phyloP scores from a whole-genome alignment of 2,113 vertebrate genomes.

The Thymallus thymallus region DNA sequence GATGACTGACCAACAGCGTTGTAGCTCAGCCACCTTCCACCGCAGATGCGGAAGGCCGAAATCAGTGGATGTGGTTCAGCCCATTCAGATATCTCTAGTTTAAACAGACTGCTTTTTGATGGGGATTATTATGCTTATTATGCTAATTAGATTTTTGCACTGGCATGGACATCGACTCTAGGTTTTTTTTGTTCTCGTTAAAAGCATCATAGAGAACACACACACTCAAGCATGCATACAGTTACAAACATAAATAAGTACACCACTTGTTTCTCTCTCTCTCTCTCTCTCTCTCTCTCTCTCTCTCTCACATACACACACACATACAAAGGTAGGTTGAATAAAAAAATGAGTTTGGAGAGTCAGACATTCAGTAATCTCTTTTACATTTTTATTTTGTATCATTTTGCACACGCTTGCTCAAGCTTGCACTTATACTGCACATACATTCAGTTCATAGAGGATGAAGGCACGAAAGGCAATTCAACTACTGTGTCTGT shows the following conservation, averaged over 20 bases:
- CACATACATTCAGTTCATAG: slow-evolving; percentile 99
- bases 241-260: background rate
- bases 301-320: slow-evolving; percentile 26
- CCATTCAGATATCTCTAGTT: too few relatives aligned
- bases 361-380: slow-evolving; percentile 8
- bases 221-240: slow-evolving; percentile 16
- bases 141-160: too few relatives aligned
- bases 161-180: too few relatives aligned
- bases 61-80: too few relatives aligned
- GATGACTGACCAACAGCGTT: too few relatives aligned
- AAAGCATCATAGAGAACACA: slow-evolving; percentile 15
- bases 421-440: slow-evolving; percentile 99
- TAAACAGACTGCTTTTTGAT: too few relatives aligned
- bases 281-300: too few relatives aligned
- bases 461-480: slow-evolving; percentile 96
- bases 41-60: too few relatives aligned
- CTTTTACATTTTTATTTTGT: slow-evolving; percentile 66
- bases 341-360: too few relatives aligned
- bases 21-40: too few relatives aligned
- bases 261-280: background rate
- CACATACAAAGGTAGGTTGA: background rate
- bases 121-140: too few relatives aligned
- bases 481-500: slow-evolving; percentile 87
- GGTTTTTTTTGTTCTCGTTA: too few relatives aligned
- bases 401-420: slow-evolving; percentile 89